These are phyloP conservation scores for Rotaria sp. DNA, from an alignment of 2,888 invertebrate species.

Conservation along the genomic window DNA sequence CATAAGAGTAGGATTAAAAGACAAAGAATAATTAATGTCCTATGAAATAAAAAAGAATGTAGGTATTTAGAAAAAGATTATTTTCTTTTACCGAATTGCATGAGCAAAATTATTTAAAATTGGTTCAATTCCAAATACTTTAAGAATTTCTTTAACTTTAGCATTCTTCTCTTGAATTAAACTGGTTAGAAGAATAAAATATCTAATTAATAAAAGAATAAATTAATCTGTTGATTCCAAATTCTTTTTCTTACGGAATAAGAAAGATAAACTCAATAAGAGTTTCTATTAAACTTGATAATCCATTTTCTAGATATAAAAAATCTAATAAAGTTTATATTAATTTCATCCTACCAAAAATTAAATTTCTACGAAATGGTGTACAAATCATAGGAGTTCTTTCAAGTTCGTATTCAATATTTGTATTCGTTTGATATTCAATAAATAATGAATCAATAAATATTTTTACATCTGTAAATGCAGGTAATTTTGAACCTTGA, in stretches of 20 bases:
- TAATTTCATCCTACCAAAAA: neutral
- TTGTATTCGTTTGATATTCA: neutral
- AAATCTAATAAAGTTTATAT: too few relatives aligned
- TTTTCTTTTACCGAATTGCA: neutral
- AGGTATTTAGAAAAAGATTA: too few relatives aligned
- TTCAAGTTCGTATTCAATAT: neutral
- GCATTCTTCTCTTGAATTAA: neutral
- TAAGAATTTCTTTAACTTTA: neutral
- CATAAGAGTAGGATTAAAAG: neutral
- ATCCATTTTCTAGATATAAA: too few relatives aligned
- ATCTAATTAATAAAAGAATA: neutral
- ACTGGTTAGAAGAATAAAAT: neutral
- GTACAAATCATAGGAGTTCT: neutral
- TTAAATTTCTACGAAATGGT: neutral
- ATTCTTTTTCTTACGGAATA: neutral
- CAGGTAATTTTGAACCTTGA: neutral
- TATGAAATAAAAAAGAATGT: neutral
- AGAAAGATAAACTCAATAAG: neutral
- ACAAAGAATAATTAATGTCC: neutral
- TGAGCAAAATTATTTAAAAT: neutral
- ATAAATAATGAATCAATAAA: slow-evolving; percentile 7
- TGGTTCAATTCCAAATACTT: neutral
- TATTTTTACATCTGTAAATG: neutral
- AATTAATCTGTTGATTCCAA: too few relatives aligned
- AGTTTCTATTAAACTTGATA: neutral